A percentile compares a stretch with the other conserved stretches of the same genome.
Evolutionary conservation across 2,888 invertebrate species (phyloP).

Genomic region (Calameuta pallipes): DNA sequence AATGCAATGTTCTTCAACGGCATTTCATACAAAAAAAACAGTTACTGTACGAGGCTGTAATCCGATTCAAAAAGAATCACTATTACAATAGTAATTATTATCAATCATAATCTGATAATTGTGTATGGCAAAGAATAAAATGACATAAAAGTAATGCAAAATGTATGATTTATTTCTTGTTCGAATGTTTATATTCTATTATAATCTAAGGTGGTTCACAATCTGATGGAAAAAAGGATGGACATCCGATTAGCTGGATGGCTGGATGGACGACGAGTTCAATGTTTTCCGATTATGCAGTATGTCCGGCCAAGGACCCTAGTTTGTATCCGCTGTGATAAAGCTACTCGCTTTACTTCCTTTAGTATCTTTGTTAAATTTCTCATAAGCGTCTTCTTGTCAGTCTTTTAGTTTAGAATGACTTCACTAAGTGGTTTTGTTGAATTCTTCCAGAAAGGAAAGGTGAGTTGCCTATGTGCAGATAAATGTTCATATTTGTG

Average conservation of each 20-base stretch:
- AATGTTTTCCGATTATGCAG: neutral
- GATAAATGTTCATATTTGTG: neutral
- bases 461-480: conserved; percentile 67
- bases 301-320: neutral
- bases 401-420: conserved; percentile 63
- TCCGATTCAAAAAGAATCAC: neutral
- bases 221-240: neutral
- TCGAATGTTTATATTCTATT: neutral
- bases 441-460: conserved; percentile 83
- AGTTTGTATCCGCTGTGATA: neutral
- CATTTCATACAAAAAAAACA: neutral
- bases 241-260: neutral
- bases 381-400: neutral
- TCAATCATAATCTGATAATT: neutral
- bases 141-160: neutral
- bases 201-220: neutral
- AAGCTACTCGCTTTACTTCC: neutral
- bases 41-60: neutral
- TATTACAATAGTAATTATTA: neutral
- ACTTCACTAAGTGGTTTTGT: conserved; percentile 76
- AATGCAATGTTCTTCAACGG: neutral
- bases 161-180: neutral
- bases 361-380: neutral
- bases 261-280: neutral
- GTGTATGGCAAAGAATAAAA: neutral